phyloP scores from a whole-genome alignment of 2,797 vertebrate species.

The Sparus aurata region DNA sequence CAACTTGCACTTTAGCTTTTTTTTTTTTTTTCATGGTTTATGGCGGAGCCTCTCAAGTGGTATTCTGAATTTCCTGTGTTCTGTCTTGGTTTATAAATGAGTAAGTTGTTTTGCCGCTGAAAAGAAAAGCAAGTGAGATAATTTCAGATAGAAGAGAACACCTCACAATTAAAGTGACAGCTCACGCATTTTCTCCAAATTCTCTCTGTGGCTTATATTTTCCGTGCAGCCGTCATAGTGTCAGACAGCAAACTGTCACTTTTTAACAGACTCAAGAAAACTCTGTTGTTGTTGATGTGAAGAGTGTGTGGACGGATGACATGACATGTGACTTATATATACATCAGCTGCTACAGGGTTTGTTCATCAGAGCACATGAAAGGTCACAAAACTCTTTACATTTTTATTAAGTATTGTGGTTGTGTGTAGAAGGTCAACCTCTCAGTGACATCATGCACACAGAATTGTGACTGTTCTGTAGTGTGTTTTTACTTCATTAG shows the following conservation, averaged over 20 bases:
- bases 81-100: slow-evolving; percentile 51
- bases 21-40: slow-evolving; percentile 5
- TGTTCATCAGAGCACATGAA: slow-evolving; percentile 22
- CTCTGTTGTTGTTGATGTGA: background rate
- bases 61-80: slow-evolving; percentile 60
- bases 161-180: slow-evolving; percentile 15
- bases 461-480: background rate
- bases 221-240: slow-evolving; percentile 15
- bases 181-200: slow-evolving; percentile 11
- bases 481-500: background rate
- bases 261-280: background rate
- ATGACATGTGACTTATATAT: slow-evolving; percentile 14
- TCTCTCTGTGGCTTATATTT: slow-evolving; percentile 19
- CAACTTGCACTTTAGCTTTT: slow-evolving; percentile 1
- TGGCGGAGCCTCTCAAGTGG: slow-evolving; percentile 22
- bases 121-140: slow-evolving; percentile 57
- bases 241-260: background rate
- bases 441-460: no score
- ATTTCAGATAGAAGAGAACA: slow-evolving; percentile 33
- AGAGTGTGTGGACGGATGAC: slow-evolving; percentile 1
- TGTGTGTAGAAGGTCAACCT: background rate
- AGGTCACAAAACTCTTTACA: slow-evolving; percentile 34
- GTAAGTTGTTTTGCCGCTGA: slow-evolving; percentile 59
- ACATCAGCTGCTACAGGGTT: background rate
- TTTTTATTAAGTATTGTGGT: background rate